Percentiles rank a stretch among this genome's conserved stretches.
Evolutionary conservation across 2,113 vertebrate species (phyloP).

Genomic region (Promerops cafer): DNA sequence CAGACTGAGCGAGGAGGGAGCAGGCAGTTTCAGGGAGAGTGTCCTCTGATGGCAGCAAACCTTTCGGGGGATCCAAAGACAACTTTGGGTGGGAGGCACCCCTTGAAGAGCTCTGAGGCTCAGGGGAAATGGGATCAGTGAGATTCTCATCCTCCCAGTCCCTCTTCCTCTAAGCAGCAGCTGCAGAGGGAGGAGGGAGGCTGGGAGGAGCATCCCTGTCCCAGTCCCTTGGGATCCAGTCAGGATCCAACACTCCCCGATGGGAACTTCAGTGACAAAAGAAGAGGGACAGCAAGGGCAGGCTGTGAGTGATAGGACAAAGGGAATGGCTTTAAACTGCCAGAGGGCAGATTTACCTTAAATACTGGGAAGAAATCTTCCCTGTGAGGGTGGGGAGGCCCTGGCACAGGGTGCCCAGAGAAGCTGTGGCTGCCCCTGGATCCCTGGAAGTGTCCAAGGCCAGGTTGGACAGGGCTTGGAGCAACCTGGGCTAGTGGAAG

Average conservation of each 20-base stretch:
- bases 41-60: neutral
- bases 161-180: neutral
- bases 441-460: neutral
- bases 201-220: neutral
- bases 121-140: neutral
- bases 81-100: neutral
- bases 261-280: no score
- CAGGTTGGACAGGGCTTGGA: rapidly evolving
- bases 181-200: neutral
- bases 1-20: neutral
- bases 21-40: neutral
- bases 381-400: rapidly evolving
- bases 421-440: neutral
- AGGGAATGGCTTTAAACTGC: neutral
- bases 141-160: neutral
- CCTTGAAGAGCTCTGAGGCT: neutral
- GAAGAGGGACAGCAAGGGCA: neutral
- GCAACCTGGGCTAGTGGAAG: rapidly evolving
- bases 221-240: neutral
- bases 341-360: neutral
- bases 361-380: neutral
- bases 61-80: neutral
- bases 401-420: neutral
- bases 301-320: neutral
- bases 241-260: neutral